A percentile compares a stretch with the other conserved stretches of the same genome.
These are phyloP conservation scores for Drosophila rhopaloa DNA, from an alignment of 1,140 invertebrate species.

Conservation along the genomic window DNA sequence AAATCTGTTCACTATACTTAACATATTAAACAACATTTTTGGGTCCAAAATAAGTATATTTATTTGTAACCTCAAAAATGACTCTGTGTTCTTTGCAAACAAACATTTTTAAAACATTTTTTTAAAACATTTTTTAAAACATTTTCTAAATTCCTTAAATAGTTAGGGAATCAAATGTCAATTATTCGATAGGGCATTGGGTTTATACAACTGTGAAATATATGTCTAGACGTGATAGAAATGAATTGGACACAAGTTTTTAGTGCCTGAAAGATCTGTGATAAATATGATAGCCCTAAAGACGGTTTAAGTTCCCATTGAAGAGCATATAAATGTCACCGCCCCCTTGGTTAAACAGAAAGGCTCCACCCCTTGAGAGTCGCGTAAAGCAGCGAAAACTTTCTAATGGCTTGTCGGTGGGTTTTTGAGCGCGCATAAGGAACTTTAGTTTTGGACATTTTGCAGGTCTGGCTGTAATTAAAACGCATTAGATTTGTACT, in stretches of 20 bases:
- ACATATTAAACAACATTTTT: too few relatives aligned
- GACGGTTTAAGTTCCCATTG: neutral
- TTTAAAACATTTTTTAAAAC: too few relatives aligned
- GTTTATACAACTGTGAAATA: neutral
- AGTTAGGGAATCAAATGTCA: neutral
- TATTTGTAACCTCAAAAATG: too few relatives aligned
- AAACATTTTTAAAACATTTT: too few relatives aligned
- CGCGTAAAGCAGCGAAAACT: slow-evolving; percentile 25
- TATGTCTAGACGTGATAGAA: neutral
- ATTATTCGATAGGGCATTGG: too few relatives aligned
- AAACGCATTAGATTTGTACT: slow-evolving; percentile 51
- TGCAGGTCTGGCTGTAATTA: slow-evolving; percentile 36
- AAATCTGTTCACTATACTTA: too few relatives aligned
- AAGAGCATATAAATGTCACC: slow-evolving; percentile 17
- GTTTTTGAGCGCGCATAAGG: slow-evolving; percentile 8
- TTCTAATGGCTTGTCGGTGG: slow-evolving; percentile 35
- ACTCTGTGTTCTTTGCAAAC: too few relatives aligned
- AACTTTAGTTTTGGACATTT: slow-evolving; percentile 32
- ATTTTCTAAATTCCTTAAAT: neutral
- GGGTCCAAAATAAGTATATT: neutral
- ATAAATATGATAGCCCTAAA: neutral
- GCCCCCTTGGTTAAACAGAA: neutral
- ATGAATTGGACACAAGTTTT: neutral
- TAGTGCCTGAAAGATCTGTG: neutral
- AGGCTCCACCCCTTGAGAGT: slow-evolving; percentile 20